Evolutionary conservation across 1,140 invertebrate genomes (phyloP).

Genomic region (Gonatopus flavifemur): DNA sequence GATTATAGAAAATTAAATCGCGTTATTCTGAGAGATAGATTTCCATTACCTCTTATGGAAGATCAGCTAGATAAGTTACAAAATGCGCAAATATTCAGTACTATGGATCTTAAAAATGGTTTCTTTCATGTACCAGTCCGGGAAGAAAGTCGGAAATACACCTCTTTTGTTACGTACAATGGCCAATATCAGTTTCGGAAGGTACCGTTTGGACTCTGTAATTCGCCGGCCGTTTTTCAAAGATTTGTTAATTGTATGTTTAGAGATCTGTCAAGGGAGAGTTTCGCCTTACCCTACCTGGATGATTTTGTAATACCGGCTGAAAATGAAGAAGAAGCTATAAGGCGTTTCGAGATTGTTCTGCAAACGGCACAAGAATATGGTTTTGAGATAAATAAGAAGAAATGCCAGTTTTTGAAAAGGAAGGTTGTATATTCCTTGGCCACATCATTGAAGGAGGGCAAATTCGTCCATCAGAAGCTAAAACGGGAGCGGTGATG

Average conservation of each 20-base stretch:
- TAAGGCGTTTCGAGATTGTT: background rate
- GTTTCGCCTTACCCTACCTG: background rate
- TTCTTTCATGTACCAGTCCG: background rate
- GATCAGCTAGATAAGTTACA: background rate
- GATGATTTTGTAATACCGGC: background rate
- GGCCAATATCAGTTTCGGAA: background rate
- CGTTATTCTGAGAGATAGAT: background rate
- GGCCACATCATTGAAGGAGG: background rate
- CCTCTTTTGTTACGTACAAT: too few species aligned
- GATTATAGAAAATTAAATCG: background rate
- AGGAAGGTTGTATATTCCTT: background rate
- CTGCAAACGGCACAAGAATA: background rate
- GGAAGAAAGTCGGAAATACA: background rate
- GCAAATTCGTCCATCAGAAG: background rate
- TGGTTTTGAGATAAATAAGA: background rate
- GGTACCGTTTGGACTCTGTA: conserved; percentile 7
- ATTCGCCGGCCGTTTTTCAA: too few species aligned
- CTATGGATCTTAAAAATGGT: background rate
- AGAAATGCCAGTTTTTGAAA: background rate
- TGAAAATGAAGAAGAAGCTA: background rate
- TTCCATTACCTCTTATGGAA: background rate
- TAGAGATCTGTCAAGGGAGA: background rate
- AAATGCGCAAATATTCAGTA: background rate
- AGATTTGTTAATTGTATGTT: too few species aligned
- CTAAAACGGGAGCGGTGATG: background rate